Percentiles rank a stretch among this genome's conserved stretches.
Conservation (phyloP, 1,140 invertebrate species). For the Lucilia cuprina region DNA sequence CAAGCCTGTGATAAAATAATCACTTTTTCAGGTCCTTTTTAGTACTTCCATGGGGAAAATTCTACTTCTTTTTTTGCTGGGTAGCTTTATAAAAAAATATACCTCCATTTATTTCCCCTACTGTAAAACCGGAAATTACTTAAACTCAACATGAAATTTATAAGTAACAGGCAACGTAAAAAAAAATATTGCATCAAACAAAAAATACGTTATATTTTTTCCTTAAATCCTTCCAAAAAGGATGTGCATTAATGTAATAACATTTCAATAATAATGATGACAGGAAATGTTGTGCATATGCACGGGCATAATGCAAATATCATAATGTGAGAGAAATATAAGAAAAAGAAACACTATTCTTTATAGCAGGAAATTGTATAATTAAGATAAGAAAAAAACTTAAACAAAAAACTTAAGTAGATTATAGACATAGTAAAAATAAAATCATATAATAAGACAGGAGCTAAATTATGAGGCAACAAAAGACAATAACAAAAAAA, state of each 20-base stretch:
- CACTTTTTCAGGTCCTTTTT: too few relatives aligned
- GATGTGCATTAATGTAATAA: constrained; percentile 11
- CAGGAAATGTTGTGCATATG: constrained; percentile 8
- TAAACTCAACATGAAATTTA: background rate
- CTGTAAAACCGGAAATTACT: background rate
- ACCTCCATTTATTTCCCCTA: background rate
- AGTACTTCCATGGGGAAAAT: too few relatives aligned
- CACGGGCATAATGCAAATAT: background rate
- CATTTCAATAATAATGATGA: constrained; percentile 8
- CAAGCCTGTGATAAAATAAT: too few relatives aligned
- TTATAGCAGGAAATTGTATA: background rate
- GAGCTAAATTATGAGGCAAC: too few relatives aligned
- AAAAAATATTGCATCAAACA: background rate
- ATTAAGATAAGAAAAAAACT: background rate
- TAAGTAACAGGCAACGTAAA: background rate
- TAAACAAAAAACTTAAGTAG: background rate
- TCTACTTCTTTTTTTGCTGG: too few relatives aligned
- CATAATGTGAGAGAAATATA: background rate
- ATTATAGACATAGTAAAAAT: background rate
- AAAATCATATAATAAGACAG: background rate
- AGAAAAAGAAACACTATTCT: background rate
- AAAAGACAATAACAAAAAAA: background rate
- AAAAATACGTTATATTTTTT: background rate
- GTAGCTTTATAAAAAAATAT: too few relatives aligned
- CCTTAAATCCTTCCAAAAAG: background rate